Evolutionary conservation across 1,140 invertebrate species (phyloP).

Genomic region (Trachelipus rathkii): DNA sequence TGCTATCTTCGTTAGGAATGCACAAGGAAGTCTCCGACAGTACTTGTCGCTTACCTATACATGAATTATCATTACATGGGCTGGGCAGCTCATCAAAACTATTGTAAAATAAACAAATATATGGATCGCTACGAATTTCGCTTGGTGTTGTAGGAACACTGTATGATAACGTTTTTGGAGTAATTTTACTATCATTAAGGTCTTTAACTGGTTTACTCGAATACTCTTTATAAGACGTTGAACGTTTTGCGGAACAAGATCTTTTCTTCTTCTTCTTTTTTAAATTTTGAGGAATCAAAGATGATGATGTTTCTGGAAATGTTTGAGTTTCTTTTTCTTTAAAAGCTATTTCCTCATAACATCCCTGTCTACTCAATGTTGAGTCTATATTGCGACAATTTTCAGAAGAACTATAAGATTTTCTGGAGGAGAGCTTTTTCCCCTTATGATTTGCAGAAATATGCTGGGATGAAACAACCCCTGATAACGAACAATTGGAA

Average conservation of each 20-base stretch:
- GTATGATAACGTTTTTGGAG: neutral
- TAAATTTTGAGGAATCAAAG: too few relatives aligned
- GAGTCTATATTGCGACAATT: neutral
- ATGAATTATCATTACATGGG: neutral
- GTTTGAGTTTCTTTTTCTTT: constrained; percentile 8
- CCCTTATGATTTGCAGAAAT: too few relatives aligned
- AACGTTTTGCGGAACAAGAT: too few relatives aligned
- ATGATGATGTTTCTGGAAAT: neutral
- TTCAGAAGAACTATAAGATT: neutral
- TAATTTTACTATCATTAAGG: too few relatives aligned
- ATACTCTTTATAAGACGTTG: too few relatives aligned
- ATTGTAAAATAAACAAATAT: neutral
- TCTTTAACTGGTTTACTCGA: too few relatives aligned
- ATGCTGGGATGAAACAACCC: too few relatives aligned
- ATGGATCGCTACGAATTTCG: neutral
- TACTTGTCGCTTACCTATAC: neutral
- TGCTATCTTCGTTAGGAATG: neutral
- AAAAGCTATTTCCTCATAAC: neutral
- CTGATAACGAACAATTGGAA: too few relatives aligned
- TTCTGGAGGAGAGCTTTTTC: neutral
- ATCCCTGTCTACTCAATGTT: neutral
- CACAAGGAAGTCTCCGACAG: neutral
- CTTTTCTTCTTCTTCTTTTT: too few relatives aligned
- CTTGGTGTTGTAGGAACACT: neutral
- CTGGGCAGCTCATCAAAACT: neutral